A percentile compares a stretch with the other conserved stretches of the same genome.
phyloP scores from a whole-genome alignment of 2,888 invertebrate species.

The Rhagophthalmus giganteus region DNA sequence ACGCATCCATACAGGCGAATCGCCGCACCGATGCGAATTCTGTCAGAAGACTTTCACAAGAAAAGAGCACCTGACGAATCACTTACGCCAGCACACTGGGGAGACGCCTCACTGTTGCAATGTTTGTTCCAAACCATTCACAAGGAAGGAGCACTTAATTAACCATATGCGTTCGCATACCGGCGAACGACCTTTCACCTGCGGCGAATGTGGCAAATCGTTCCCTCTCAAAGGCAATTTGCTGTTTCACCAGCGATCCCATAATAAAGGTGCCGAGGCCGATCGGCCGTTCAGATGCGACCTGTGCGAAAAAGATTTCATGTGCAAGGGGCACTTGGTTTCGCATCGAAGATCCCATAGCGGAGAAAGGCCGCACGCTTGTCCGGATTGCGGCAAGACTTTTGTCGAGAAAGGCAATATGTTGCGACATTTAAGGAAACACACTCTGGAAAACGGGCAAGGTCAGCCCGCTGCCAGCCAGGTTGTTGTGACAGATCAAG shows the following conservation, averaged over 20 bases:
- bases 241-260: slow-evolving; percentile 84
- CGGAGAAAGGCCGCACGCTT: slow-evolving; percentile 64
- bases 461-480: slow-evolving; percentile 44
- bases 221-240: slow-evolving; percentile 84
- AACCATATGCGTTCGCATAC: slow-evolving; percentile 80
- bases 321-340: slow-evolving; percentile 84
- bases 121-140: slow-evolving; percentile 73
- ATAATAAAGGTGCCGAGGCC: slow-evolving; percentile 66
- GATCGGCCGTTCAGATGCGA: slow-evolving; percentile 72
- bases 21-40: slow-evolving; percentile 71
- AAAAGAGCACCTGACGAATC: slow-evolving; percentile 73
- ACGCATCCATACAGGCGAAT: slow-evolving; percentile 65
- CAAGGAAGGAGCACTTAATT: slow-evolving; percentile 72
- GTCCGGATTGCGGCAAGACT: slow-evolving; percentile 73
- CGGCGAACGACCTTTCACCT: slow-evolving; percentile 80
- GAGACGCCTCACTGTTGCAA: slow-evolving; percentile 74
- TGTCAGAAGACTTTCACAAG: slow-evolving; percentile 72
- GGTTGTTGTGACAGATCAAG: too few species aligned
- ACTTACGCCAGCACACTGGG: slow-evolving; percentile 71
- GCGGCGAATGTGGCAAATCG: slow-evolving; percentile 83
- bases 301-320: slow-evolving; percentile 82
- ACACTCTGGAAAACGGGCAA: slow-evolving; percentile 59
- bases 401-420: slow-evolving; percentile 83
- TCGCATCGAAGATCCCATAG: slow-evolving; percentile 81
- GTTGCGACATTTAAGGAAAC: slow-evolving; percentile 73